A percentile compares a stretch with the other conserved stretches of the same genome.
These are phyloP conservation scores for Hylaeus anthracinus DNA, from an alignment of 1,140 invertebrate species.

Conservation along the genomic window DNA sequence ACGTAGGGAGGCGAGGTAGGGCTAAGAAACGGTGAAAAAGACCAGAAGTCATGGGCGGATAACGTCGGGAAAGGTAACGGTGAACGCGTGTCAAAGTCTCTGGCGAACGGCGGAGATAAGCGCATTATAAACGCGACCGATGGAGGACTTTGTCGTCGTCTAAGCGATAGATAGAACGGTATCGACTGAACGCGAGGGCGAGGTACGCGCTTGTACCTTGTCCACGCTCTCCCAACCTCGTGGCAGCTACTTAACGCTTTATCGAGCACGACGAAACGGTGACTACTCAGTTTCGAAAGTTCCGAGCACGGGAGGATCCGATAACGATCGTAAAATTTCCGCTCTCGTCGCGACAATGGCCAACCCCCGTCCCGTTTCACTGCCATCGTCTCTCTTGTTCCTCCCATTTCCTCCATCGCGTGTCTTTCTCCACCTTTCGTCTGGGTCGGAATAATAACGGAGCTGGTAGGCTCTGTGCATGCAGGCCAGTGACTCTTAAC, in stretches of 20 bases:
- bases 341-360: conserved; percentile 60
- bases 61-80: not conserved
- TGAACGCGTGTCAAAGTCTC: conserved; percentile 13
- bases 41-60: not conserved
- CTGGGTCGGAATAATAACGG: conserved; percentile 54
- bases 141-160: not conserved
- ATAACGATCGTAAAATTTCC: conserved; percentile 65
- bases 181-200: not conserved
- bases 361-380: conserved; percentile 25
- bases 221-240: not conserved
- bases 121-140: conserved; percentile 7
- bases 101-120: not conserved
- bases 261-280: conserved; percentile 34
- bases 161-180: conserved; percentile 5
- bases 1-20: not conserved
- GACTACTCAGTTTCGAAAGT: conserved; percentile 54
- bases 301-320: conserved; percentile 42
- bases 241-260: conserved; percentile 35
- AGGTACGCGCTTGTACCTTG: not conserved
- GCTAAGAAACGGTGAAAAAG: not conserved
- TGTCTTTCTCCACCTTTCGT: too few species aligned
- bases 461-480: conserved; percentile 10
- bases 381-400: not conserved
- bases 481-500: too few species aligned
- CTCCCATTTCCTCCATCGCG: too few species aligned